These are phyloP conservation scores for Ancistrus triradiatus DNA, from an alignment of 2,113 vertebrate species.

Conservation along the genomic window DNA sequence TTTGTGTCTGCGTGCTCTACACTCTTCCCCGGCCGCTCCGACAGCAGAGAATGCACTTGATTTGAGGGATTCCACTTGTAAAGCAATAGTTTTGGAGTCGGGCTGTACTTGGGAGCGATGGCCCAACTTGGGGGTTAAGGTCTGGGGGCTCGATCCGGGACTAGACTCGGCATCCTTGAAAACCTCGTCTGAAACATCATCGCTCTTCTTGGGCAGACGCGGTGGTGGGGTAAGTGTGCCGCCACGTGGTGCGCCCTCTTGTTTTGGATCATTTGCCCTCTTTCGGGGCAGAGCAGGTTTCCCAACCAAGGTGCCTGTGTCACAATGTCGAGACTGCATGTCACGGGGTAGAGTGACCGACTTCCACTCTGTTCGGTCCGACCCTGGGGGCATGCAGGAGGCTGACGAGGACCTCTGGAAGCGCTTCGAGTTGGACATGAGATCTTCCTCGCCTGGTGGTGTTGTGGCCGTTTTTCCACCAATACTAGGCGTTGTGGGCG, in stretches of 20 bases:
- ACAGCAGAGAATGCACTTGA: constrained; percentile 62
- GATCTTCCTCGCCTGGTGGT: constrained; percentile 76
- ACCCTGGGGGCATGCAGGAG: constrained; percentile 76
- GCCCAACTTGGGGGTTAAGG: constrained; percentile 78
- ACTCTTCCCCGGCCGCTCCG: constrained; percentile 74
- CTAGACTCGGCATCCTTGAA: constrained; percentile 80
- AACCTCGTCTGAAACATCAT: constrained; percentile 73
- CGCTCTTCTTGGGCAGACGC: constrained; percentile 74
- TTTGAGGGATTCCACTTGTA: constrained; percentile 69
- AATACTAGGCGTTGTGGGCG: constrained; percentile 58
- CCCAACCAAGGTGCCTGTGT: constrained; percentile 80
- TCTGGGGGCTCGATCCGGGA: constrained; percentile 83
- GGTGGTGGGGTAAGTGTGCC: constrained; percentile 85
- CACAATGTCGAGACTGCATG: constrained; percentile 81
- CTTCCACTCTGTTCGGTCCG: constrained; percentile 79
- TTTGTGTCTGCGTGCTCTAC: constrained; percentile 80
- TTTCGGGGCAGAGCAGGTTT: constrained; percentile 92
- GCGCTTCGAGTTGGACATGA: constrained; percentile 74
- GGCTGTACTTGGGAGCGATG: constrained; percentile 70
- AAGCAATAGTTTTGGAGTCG: constrained; percentile 73
- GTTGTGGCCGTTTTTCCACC: constrained; percentile 61
- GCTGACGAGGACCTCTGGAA: constrained; percentile 87
- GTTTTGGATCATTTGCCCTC: constrained; percentile 73
- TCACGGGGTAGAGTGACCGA: constrained; percentile 90
- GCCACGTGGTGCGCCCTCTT: constrained; percentile 61